Evolutionary conservation across 1,140 invertebrate species (phyloP).

Genomic region (Cyrtorhinus lividipennis): DNA sequence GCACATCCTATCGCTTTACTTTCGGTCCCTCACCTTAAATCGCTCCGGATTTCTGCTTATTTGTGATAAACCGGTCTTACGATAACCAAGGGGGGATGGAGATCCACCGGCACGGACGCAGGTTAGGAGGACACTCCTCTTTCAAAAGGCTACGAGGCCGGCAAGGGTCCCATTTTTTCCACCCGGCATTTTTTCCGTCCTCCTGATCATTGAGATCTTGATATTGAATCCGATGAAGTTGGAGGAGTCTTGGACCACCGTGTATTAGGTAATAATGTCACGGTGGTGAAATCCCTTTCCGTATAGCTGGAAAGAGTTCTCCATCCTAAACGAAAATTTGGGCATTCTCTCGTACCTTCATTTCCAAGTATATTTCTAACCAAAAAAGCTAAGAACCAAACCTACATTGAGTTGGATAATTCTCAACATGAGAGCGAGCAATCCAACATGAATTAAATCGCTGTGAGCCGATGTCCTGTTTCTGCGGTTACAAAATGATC

Average conservation of each 20-base stretch:
- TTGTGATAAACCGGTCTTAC: constrained; percentile 13
- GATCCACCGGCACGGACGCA: not conserved
- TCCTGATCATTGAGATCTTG: not conserved
- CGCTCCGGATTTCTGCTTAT: constrained; percentile 4
- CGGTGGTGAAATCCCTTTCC: too few species aligned
- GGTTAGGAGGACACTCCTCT: not conserved
- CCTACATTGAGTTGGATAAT: too few species aligned
- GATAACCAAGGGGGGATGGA: not conserved
- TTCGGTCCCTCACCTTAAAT: constrained; percentile 7
- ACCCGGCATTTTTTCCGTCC: not conserved
- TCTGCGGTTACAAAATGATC: too few species aligned
- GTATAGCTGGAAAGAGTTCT: too few species aligned
- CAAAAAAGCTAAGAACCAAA: too few species aligned
- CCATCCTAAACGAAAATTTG: too few species aligned
- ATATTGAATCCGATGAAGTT: not conserved
- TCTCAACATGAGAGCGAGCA: too few species aligned
- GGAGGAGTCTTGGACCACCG: not conserved
- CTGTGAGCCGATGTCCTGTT: too few species aligned
- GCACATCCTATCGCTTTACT: constrained; percentile 7
- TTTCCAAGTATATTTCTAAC: too few species aligned
- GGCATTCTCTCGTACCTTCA: too few species aligned
- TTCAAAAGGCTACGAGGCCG: not conserved
- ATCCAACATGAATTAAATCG: too few species aligned
- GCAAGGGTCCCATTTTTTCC: not conserved
- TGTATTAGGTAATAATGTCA: too few species aligned